Evolutionary conservation across 2,888 invertebrate genomes (phyloP), one percentile per base, ranked within the genome.

Genomic region (Idaea biselata): DNA sequence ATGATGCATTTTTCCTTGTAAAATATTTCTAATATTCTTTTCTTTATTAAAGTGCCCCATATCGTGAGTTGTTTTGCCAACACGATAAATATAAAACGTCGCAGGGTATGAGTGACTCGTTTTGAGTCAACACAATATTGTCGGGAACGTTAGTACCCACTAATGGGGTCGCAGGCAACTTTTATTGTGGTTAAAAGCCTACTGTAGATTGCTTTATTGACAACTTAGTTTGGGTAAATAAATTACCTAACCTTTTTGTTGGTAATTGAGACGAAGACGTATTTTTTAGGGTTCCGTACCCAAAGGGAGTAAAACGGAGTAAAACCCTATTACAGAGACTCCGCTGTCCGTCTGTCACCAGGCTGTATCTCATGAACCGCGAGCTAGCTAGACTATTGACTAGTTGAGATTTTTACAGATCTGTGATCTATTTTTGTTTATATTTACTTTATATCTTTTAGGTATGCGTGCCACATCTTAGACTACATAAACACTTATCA

Each of bases 111-210:
- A 44, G 44, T 44, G 44, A 44, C 8, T 32, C 32, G 32, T 8
- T 14, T 44, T 44, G 44, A 44, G 44, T 44, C 44, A 44, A 44
- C 44, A 44, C 3, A 44, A 44, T 44, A 44, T 44, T 44, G 44
- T 44, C 11, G 11, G 44, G 1, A 44, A 14, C 25, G 25, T 25
- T 25, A 5, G 25, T 25, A 25, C 1, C 44, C 44, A 14, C 44
- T 44, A 44, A 44, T 44, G 44, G 44, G 44, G 44, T 44, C 44
- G 44, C 14, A 14, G 44, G 11, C 2, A 44, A 44, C 8, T 44
- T 44, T 44, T 44, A 44, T 44, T 44, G 44, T 44, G 44, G 44
- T 44, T 44, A 44, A 44, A 44, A 44, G 44, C 44, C 44, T 44
- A 32, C 14, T 3, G 11, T 44, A 44, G 44, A 44, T 44, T 11